Evolutionary conservation across 2,113 vertebrate genomes (phyloP).

Genomic region (Xiphophorus couchianus): DNA sequence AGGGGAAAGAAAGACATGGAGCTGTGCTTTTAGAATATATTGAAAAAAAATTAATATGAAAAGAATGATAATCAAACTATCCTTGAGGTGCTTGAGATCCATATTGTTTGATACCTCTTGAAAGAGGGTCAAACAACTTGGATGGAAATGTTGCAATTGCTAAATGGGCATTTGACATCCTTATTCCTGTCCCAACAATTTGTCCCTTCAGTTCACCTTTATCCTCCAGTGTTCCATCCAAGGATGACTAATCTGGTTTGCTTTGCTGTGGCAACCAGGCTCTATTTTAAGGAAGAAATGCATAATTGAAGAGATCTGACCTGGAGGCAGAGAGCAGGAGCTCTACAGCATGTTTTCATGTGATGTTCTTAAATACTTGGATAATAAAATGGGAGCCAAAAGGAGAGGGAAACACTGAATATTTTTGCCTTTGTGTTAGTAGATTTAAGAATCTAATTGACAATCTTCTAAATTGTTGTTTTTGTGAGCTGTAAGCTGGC

Average conservation of each 20-base stretch:
- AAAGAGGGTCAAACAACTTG: background rate
- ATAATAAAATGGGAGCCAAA: constrained; percentile 13
- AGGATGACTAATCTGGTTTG: constrained; percentile 68
- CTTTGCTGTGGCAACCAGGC: constrained; percentile 52
- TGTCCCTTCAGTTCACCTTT: constrained; percentile 20
- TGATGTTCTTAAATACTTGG: constrained; percentile 1
- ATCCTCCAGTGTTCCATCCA: constrained; percentile 44
- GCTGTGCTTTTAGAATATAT: background rate
- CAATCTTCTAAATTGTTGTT: constrained; percentile 1
- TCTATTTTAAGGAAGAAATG: constrained; percentile 72
- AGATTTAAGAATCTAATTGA: constrained; percentile 8
- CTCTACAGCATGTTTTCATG: constrained; percentile 6
- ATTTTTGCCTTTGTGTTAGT: background rate
- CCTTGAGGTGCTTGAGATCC: no score
- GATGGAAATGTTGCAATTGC: constrained; percentile 17
- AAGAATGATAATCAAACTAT: constrained; percentile 8
- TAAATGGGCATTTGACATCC: constrained; percentile 14
- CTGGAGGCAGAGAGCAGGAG: constrained; percentile 45
- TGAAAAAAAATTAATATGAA: background rate
- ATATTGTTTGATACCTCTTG: background rate
- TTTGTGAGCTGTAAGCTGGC: constrained; percentile 16
- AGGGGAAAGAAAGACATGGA: constrained; percentile 1
- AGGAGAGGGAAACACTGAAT: constrained; percentile 2
- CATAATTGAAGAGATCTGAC: constrained; percentile 74
- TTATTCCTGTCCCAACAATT: constrained; percentile 26